Base-by-base conservation (phyloP, 2,113 vertebrate species). In the Struthio camelus region DNA sequence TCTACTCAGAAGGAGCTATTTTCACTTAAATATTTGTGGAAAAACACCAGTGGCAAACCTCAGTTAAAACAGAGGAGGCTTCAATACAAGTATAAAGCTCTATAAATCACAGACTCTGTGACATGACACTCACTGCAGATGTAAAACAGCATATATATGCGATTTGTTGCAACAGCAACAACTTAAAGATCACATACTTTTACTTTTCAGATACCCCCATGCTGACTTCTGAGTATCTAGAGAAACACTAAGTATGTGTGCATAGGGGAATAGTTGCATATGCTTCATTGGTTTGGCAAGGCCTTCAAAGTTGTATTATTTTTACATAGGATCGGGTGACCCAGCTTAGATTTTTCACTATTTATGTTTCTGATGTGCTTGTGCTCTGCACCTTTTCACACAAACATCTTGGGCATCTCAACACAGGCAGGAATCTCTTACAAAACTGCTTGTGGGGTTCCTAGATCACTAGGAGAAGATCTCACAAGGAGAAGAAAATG, bases 221-320 rank as follows among this genome's bases (percentile, higher is more conserved):
- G 25, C 14, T 82, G 69, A 85, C 96, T 95, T 85, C 59, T 87
- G 46, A 92, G 54, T 70, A 65, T 53, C 78, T 91, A 89, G 71
- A 77, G 44, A 96, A 88, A 80, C 59, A 82, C 44, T 54, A 85
- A 88, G 27, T 44, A n/a, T 76, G 19, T 86, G 69, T 93, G 69
- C 64, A 73, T 67, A 81, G 53, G 25, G 65, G 44, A 82, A 64
- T 8, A 1, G 70, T 82, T 93, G 72, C 67, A 81, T 90, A 80
- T 75, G 50, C 25, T 90, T 88, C 77, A 58, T 59, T 85, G 94
- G 54, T 79, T 88, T 93, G 92, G 69, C 89, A 95, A 84, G 42
- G 53, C 11, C 66, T 90, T 67, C 78, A 81, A 94, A 95, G 81
- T 81, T 88, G 27, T 54, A 84, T 1, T 76, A 80, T 56, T 88